phyloP scores from a whole-genome alignment of 2,113 vertebrate genomes.

The Festucalex cinctus region DNA sequence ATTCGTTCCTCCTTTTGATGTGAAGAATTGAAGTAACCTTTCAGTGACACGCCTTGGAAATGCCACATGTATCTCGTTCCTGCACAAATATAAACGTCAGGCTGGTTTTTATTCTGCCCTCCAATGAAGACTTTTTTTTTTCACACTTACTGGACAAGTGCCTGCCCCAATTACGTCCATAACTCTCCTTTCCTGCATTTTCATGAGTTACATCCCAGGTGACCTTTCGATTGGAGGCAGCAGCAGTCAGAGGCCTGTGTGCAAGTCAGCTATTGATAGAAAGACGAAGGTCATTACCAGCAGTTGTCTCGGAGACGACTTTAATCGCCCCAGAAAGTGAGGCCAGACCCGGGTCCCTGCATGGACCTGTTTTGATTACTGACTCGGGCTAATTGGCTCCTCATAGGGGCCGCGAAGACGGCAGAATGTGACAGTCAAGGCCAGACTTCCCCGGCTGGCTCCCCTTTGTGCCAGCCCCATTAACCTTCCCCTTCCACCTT shows the following conservation, averaged over 20 bases:
- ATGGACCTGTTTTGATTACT: conserved; percentile 54
- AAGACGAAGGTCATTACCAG: conserved; percentile 53
- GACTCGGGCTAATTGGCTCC: conserved; percentile 57
- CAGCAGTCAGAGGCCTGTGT: conserved; percentile 46
- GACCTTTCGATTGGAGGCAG: conserved; percentile 64
- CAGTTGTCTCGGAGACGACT: conserved; percentile 44
- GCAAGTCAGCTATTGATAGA: conserved; percentile 50
- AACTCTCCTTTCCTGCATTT: conserved; percentile 38
- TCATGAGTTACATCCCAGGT: conserved; percentile 55
- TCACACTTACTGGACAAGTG: background rate
- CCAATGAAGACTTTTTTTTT: background rate
- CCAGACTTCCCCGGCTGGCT: conserved; percentile 53
- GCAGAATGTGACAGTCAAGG: conserved; percentile 64
- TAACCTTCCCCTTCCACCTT: conserved; percentile 70
- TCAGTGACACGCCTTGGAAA: background rate
- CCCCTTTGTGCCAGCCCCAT: conserved; percentile 68
- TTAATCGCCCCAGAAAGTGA: conserved; percentile 45
- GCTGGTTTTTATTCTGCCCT: background rate
- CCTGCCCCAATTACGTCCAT: conserved; percentile 40
- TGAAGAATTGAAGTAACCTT: background rate
- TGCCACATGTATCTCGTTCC: background rate
- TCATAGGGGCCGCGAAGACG: conserved; percentile 40
- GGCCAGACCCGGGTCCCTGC: conserved; percentile 19
- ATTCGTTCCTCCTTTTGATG: background rate
- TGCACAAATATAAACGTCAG: background rate